Percentiles rank a stretch among this genome's conserved stretches.
Conservation (phyloP, 2,888 invertebrate species). For the Acleris literana region DNA sequence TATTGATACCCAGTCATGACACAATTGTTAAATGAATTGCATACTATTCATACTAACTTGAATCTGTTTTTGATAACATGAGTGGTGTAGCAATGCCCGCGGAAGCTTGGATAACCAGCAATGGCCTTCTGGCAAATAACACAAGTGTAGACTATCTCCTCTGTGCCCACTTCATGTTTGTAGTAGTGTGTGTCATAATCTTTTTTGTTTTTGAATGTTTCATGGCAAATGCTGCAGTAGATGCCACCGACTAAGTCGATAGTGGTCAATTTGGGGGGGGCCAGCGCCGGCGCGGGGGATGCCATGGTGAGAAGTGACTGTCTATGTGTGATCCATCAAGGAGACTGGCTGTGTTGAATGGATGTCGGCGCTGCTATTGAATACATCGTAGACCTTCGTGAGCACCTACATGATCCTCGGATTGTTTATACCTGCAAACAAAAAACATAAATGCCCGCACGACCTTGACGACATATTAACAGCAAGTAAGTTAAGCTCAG, state of each 20-base stretch:
- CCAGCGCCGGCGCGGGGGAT: slow-evolving; percentile 43
- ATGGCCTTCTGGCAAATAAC: slow-evolving; percentile 81
- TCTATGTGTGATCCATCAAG: slow-evolving; percentile 74
- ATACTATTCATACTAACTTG: slow-evolving; percentile 64
- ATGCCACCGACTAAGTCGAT: slow-evolving; percentile 80
- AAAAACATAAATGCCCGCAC: slow-evolving; percentile 36
- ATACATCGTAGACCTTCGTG: slow-evolving; percentile 58
- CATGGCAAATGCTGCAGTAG: slow-evolving; percentile 81
- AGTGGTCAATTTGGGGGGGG: slow-evolving; percentile 61
- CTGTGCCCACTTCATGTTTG: slow-evolving; percentile 58
- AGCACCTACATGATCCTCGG: slow-evolving; percentile 68
- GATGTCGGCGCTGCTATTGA: slow-evolving; percentile 60
- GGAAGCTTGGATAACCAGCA: slow-evolving; percentile 81
- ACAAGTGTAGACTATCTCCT: slow-evolving; percentile 79
- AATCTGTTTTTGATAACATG: slow-evolving; percentile 83
- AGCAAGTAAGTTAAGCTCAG: not conserved
- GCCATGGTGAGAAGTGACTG: slow-evolving; percentile 54
- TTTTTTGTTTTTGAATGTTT: slow-evolving; percentile 76
- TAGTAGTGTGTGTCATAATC: slow-evolving; percentile 82
- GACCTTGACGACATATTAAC: slow-evolving; percentile 34
- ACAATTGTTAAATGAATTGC: too few species aligned
- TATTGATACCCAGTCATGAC: not conserved
- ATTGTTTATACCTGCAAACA: slow-evolving; percentile 57
- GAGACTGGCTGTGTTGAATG: slow-evolving; percentile 61
- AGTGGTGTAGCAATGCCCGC: slow-evolving; percentile 83